Evolutionary conservation across 2,113 vertebrate genomes (phyloP).

Genomic region (Odobenus rosmarus): DNA sequence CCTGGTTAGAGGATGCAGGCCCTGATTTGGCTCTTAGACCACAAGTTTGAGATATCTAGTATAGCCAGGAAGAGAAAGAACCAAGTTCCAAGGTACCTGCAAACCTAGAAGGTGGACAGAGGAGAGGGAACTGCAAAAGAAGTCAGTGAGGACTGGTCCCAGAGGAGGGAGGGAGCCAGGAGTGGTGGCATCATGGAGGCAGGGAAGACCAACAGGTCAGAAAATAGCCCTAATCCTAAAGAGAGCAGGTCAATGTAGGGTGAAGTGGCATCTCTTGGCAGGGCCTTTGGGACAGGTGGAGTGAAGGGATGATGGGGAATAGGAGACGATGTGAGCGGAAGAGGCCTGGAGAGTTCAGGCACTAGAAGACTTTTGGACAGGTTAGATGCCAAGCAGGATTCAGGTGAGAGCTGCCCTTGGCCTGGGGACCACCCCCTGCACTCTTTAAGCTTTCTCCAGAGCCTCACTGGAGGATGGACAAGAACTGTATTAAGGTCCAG

Average conservation of each 20-base stretch:
- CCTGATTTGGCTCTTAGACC: background rate
- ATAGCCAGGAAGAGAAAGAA: background rate
- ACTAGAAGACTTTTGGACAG: background rate
- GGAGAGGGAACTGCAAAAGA: background rate
- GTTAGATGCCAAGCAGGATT: background rate
- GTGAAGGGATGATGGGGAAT: background rate
- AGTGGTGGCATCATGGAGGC: background rate
- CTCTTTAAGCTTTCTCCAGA: background rate
- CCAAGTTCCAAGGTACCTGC: background rate
- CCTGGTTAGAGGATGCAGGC: background rate
- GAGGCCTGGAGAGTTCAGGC: background rate
- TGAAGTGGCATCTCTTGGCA: background rate
- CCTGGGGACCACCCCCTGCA: background rate
- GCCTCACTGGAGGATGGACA: background rate
- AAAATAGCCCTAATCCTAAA: background rate
- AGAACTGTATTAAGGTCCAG: conserved; percentile 14
- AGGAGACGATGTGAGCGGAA: background rate
- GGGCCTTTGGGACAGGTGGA: background rate
- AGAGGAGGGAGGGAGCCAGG: background rate
- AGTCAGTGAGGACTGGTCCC: background rate
- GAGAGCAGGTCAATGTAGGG: background rate
- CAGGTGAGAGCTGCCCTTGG: background rate
- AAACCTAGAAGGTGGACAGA: background rate
- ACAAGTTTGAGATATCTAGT: background rate
- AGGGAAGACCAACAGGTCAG: background rate